Base-by-base conservation (phyloP, 1,140 invertebrate species). In the Ylistrum balloti region DNA sequence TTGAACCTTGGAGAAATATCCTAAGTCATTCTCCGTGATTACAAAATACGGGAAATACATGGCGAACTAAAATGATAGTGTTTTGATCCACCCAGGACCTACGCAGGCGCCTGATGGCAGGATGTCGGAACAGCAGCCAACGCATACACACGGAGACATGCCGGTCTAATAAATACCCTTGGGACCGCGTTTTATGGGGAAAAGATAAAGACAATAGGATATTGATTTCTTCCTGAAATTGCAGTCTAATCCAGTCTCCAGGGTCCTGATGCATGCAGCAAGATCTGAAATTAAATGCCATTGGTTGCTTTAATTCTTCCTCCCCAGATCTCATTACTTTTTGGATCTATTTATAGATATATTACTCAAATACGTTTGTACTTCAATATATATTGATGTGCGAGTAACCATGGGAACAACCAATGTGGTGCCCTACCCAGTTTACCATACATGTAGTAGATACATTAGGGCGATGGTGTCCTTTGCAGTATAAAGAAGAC, bases 241-340 rank as follows among this genome's bases (percentile, higher is more conserved):
- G 56, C 56, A 74, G 56, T 74, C 56, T 74, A 74, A 74, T 74
- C 56, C 22, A n/a, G 56, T 74, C 56, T 74, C 56, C 5, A n/a
- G 56, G 56, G 56, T 74, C 17, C n/a, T 74, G 56, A 74, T 74
- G 56, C 56, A 74, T 74, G 56, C 56, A 74, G 20, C 56, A 28
- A 74, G 56, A 74, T 74, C 56, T 74, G 56, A 74, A 74, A 74
- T 74, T 74, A 74, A 74, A 74, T 74, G 56, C 56, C 56, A 74
- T 74, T 74, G 56, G 56, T 74, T 74, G 56, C 56, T 74, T 74
- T 74, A 74, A 74, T 74, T 74, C 56, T 74, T 74, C n/a, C 56
- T 74, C 17, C 56, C n/a, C 22, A n/a, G 56, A 74, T 74, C 56
- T 74, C 56, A 74, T 74, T 74, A 74, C 56, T 74, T 74, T 74